A percentile compares a stretch with the other conserved stretches of the same genome.
Evolutionary conservation across 1,140 invertebrate species (phyloP).

Genomic region (Neodiprion pinetum): DNA sequence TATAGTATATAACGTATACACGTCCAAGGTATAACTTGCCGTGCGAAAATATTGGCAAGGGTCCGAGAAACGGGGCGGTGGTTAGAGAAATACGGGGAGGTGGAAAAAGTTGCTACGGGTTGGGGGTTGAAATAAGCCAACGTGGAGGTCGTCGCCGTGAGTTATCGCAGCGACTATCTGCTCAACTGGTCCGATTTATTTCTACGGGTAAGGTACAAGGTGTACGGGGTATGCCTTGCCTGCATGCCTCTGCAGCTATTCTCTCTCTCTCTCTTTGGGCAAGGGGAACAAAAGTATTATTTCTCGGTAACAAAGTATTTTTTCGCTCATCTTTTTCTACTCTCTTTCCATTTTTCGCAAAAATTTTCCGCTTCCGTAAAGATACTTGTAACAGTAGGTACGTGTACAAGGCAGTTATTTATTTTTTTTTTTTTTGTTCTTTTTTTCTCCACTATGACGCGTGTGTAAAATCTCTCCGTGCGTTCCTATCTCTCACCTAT

Average conservation of each 20-base stretch:
- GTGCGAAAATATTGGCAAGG: constrained; percentile 45
- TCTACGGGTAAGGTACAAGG: constrained; percentile 54
- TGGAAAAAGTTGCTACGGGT: constrained; percentile 26
- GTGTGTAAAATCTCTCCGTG: too few relatives aligned
- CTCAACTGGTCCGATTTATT: constrained; percentile 56
- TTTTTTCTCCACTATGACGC: too few relatives aligned
- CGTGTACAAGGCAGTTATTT: too few relatives aligned
- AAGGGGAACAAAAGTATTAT: too few relatives aligned
- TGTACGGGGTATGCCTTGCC: too few relatives aligned
- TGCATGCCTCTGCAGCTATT: too few relatives aligned
- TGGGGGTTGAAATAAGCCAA: constrained; percentile 13
- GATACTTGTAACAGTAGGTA: too few relatives aligned
- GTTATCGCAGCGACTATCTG: constrained; percentile 54
- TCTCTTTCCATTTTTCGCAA: too few relatives aligned
- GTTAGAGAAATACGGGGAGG: constrained; percentile 32
- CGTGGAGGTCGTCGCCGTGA: constrained; percentile 27
- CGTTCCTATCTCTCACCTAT: too few relatives aligned
- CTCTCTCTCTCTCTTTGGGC: too few relatives aligned
- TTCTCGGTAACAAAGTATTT: constrained; percentile 57
- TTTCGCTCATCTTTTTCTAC: constrained; percentile 12
- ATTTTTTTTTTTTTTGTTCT: too few relatives aligned
- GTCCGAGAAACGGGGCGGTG: constrained; percentile 21
- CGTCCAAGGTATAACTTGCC: neutral
- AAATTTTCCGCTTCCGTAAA: too few relatives aligned
- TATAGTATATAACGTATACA: neutral